Percentiles rank a stretch among this genome's conserved stretches.
These are phyloP conservation scores for Synanthedon andrenaeformis DNA, from an alignment of 2,888 invertebrate genomes.

Conservation along the genomic window DNA sequence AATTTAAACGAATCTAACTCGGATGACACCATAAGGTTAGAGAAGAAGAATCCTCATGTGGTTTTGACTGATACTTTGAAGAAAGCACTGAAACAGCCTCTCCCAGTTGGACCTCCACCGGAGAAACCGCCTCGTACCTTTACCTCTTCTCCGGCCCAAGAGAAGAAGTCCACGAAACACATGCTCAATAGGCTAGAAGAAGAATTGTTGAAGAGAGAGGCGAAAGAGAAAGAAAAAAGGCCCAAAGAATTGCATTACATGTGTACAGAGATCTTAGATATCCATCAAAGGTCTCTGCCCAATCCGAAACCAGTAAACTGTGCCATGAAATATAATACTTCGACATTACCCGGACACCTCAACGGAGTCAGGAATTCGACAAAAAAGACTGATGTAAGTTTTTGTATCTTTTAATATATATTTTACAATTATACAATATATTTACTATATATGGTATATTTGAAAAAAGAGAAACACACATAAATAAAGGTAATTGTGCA, in stretches of 20 bases:
- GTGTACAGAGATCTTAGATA: constrained; percentile 60
- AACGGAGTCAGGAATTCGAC: not conserved
- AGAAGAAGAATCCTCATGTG: constrained; percentile 55
- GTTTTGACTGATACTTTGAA: constrained; percentile 72
- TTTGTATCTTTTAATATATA: too few relatives aligned
- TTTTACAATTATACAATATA: too few relatives aligned
- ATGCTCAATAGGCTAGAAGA: constrained; percentile 76
- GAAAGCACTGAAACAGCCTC: constrained; percentile 74
- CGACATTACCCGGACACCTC: constrained; percentile 7
- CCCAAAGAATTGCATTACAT: constrained; percentile 63
- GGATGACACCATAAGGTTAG: constrained; percentile 53
- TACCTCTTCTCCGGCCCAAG: constrained; percentile 30
- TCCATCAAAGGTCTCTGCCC: constrained; percentile 35
- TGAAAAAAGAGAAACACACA: too few relatives aligned
- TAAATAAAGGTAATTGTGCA: too few relatives aligned
- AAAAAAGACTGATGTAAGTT: too few relatives aligned
- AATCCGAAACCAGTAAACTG: constrained; percentile 37
- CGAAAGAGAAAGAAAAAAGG: constrained; percentile 40
- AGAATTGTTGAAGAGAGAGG: constrained; percentile 62
- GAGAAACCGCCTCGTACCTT: constrained; percentile 81
- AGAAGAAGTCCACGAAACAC: constrained; percentile 68
- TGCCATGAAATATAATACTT: constrained; percentile 41
- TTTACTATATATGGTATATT: too few relatives aligned
- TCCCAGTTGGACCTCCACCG: constrained; percentile 79
- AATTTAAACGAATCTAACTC: constrained; percentile 47